phyloP scores from a whole-genome alignment of 1,140 invertebrate genomes.

The Drusus annulatus region DNA sequence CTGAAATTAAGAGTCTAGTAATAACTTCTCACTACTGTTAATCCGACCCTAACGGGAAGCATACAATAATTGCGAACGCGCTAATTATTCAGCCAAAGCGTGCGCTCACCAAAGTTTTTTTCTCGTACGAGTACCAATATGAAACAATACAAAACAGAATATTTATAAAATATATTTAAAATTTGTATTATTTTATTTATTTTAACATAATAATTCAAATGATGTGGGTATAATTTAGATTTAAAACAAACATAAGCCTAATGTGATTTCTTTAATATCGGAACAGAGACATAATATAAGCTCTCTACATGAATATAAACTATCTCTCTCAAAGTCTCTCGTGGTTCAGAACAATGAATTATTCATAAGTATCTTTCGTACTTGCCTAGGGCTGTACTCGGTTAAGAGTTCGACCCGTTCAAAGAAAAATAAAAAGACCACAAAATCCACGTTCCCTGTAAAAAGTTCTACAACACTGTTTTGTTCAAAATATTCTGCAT shows the following conservation, averaged over 20 bases:
- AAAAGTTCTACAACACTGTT: constrained; percentile 13
- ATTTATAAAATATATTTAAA: too few relatives aligned
- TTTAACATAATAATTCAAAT: too few relatives aligned
- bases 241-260: background rate
- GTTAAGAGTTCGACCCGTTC: background rate
- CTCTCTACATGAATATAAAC: constrained; percentile 7
- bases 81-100: too few relatives aligned
- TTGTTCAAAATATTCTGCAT: background rate
- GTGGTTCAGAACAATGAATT: constrained; percentile 44
- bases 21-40: too few relatives aligned
- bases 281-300: constrained; percentile 5
- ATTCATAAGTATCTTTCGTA: constrained; percentile 42
- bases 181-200: too few relatives aligned
- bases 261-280: background rate
- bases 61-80: too few relatives aligned
- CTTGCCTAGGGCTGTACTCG: constrained; percentile 7
- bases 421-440: constrained; percentile 1
- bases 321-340: constrained; percentile 20
- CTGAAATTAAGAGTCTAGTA: too few relatives aligned
- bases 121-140: too few relatives aligned
- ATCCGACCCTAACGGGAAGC: too few relatives aligned
- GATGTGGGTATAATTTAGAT: background rate
- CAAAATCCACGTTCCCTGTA: background rate
- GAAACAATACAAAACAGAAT: too few relatives aligned
- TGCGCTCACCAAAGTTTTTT: too few relatives aligned